Conservation (phyloP, 2,888 invertebrate species). For the Phyto melanocephala region DNA sequence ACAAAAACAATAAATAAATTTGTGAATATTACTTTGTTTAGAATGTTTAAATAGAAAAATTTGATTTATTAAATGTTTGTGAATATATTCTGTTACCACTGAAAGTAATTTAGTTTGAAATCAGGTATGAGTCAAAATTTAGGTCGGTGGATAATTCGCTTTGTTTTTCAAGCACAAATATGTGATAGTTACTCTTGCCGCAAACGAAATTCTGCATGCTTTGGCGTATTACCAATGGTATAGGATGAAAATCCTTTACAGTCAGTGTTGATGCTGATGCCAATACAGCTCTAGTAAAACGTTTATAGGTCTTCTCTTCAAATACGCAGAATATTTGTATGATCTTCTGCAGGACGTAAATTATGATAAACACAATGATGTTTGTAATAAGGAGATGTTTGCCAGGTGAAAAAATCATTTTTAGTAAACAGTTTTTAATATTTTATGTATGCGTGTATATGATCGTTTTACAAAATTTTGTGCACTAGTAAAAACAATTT, state of each 20-base stretch:
- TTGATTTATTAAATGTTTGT: too few relatives aligned
- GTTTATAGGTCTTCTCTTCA: constrained; percentile 68
- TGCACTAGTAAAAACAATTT: neutral
- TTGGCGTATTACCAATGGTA: constrained; percentile 70
- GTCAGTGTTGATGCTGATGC: constrained; percentile 15
- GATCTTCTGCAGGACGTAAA: constrained; percentile 71
- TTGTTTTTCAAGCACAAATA: constrained; percentile 74
- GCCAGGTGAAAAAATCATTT: constrained; percentile 70
- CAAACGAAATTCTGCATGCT: constrained; percentile 72
- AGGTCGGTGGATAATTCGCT: too few relatives aligned
- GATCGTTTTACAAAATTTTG: constrained; percentile 5
- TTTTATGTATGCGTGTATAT: neutral
- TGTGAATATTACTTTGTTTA: too few relatives aligned
- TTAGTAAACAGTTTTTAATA: constrained; percentile 7
- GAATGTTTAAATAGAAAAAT: too few relatives aligned
- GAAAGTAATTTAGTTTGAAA: too few relatives aligned
- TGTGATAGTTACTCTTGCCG: constrained; percentile 74
- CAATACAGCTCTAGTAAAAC: constrained; percentile 7
- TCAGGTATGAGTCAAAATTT: too few relatives aligned
- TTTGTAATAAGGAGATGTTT: constrained; percentile 73
- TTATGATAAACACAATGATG: constrained; percentile 70
- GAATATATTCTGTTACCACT: too few relatives aligned
- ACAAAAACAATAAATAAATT: too few relatives aligned
- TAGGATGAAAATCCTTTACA: constrained; percentile 67
- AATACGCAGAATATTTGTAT: constrained; percentile 72